A percentile compares a stretch with the other conserved stretches of the same genome.
These are phyloP conservation scores for Dolichoris vasculosae DNA, from an alignment of 1,140 invertebrate species.

Conservation along the genomic window DNA sequence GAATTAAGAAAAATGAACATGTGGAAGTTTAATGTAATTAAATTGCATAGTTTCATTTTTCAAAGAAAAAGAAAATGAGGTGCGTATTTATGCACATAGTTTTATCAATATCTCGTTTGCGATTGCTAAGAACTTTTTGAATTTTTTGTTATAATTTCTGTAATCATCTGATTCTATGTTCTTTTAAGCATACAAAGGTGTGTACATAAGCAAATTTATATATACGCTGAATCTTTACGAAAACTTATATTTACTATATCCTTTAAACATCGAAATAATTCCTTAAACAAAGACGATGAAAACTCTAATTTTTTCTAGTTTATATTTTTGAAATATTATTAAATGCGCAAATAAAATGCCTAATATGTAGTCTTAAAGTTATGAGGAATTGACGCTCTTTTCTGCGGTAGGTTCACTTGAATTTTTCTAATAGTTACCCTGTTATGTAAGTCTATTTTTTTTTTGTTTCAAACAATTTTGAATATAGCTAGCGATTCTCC, in stretches of 20 bases:
- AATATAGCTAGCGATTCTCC: constrained; percentile 31
- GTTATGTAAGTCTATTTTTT: constrained; percentile 44
- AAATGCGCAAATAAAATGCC: neutral
- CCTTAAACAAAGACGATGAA: neutral
- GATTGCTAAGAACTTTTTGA: neutral
- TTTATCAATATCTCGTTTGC: neutral
- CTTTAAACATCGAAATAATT: neutral
- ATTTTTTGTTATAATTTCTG: neutral
- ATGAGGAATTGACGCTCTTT: constrained; percentile 28
- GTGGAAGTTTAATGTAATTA: neutral
- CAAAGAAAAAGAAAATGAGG: neutral
- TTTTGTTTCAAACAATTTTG: constrained; percentile 28
- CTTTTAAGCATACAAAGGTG: constrained; percentile 8
- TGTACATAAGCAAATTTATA: neutral
- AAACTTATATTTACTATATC: neutral
- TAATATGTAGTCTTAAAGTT: constrained; percentile 26
- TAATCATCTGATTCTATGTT: neutral
- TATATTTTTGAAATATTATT: neutral
- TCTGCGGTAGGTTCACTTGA: constrained; percentile 28
- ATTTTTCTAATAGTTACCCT: constrained; percentile 42
- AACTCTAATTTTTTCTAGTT: neutral
- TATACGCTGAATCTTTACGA: neutral
- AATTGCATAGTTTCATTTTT: neutral
- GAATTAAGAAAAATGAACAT: constrained; percentile 26
- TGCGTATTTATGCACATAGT: neutral